These are phyloP conservation scores for Lipophrys pholis DNA, from an alignment of 2,113 vertebrate species.

Conservation along the genomic window DNA sequence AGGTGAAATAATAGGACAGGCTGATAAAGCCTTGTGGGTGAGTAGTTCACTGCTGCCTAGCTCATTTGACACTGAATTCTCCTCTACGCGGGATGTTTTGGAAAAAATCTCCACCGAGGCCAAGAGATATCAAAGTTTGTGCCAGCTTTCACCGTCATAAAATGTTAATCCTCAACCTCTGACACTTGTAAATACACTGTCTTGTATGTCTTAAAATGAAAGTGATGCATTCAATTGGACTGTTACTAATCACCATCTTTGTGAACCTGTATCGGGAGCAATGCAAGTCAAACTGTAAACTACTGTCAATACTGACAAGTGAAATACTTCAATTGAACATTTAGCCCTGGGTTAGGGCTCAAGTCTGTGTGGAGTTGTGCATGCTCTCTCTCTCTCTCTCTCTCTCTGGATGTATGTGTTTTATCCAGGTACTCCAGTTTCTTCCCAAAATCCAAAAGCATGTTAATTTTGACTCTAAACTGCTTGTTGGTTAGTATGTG, in stretches of 20 bases:
- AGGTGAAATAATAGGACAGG: constrained; percentile 70
- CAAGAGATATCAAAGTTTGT: constrained; percentile 51
- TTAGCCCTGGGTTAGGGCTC: too few species aligned
- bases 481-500: too few species aligned
- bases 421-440: too few species aligned
- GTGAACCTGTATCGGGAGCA: not conserved
- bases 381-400: too few species aligned
- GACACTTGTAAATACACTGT: not conserved
- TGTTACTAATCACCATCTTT: not conserved
- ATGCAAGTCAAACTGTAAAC: not conserved
- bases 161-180: constrained; percentile 19
- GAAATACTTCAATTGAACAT: not conserved
- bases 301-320: not conserved
- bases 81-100: constrained; percentile 25
- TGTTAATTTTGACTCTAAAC: too few species aligned
- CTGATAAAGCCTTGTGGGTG: constrained; percentile 65
- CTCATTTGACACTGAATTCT: constrained; percentile 28
- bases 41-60: constrained; percentile 57
- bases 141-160: constrained; percentile 54
- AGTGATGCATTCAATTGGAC: not conserved
- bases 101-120: constrained; percentile 58
- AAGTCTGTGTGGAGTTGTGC: too few species aligned
- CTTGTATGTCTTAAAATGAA: not conserved
- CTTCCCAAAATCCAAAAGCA: too few species aligned
- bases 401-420: too few species aligned